Percentiles rank a stretch among this genome's conserved stretches.
These are phyloP conservation scores for Zeugodacus cucurbitae DNA, from an alignment of 1,140 invertebrate genomes.

Conservation along the genomic window DNA sequence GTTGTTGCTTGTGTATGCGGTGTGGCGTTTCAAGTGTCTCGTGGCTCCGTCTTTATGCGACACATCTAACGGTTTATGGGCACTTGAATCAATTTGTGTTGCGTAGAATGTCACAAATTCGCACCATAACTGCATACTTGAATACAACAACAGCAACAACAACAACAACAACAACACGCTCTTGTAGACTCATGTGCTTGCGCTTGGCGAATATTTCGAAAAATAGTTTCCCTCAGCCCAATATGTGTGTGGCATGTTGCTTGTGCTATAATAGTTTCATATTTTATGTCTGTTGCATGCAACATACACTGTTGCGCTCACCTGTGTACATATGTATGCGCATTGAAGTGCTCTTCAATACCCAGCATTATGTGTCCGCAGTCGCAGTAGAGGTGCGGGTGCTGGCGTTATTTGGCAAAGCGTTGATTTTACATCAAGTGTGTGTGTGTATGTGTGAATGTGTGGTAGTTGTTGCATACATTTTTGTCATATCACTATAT, in stretches of 20 bases:
- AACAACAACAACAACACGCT: background rate
- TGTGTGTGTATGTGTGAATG: background rate
- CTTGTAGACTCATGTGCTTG: background rate
- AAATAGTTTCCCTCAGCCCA: background rate
- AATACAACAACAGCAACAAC: background rate
- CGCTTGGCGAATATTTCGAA: background rate
- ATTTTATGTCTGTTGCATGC: constrained; percentile 24
- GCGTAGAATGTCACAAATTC: constrained; percentile 35
- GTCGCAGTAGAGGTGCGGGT: background rate
- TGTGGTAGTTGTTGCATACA: background rate
- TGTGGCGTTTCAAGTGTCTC: background rate
- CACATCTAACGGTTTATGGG: constrained; percentile 33
- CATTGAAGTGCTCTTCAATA: background rate
- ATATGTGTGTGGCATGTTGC: background rate
- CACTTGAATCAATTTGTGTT: constrained; percentile 37
- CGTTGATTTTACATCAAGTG: background rate
- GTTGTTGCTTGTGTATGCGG: too few species aligned
- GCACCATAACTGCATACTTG: constrained; percentile 33
- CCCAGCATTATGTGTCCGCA: background rate
- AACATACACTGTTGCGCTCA: constrained; percentile 9
- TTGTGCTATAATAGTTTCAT: constrained; percentile 5
- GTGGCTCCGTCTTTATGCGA: constrained; percentile 21
- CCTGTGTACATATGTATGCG: background rate
- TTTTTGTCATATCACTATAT: background rate
- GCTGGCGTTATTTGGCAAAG: background rate